Conservation (phyloP, 2,888 invertebrate species). For the Ceriagrion tenellum region DNA sequence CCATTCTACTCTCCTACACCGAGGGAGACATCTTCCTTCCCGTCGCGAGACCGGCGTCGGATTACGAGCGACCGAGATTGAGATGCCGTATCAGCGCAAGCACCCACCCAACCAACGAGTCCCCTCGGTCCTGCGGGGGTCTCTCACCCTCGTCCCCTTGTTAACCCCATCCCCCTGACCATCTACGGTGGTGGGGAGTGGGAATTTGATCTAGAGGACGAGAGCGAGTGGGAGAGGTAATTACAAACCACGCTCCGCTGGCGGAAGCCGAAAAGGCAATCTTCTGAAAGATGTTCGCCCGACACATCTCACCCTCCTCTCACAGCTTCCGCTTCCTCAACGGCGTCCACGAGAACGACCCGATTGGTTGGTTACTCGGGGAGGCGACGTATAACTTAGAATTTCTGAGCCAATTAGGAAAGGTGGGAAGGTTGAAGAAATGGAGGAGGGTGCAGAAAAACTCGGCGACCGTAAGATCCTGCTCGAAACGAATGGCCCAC, state of each 20-base stretch:
- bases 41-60: not conserved
- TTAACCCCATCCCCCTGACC: not conserved
- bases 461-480: too few species aligned
- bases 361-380: too few species aligned
- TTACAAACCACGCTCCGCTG: conserved; percentile 6
- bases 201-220: conserved; percentile 14
- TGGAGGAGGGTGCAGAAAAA: too few species aligned
- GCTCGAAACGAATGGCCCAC: too few species aligned
- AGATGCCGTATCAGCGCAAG: not conserved
- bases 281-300: not conserved
- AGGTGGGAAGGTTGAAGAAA: too few species aligned
- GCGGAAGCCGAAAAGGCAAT: conserved; percentile 2
- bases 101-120: not conserved
- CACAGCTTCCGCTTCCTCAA: not conserved
- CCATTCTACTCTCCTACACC: not conserved
- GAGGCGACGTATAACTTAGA: too few species aligned
- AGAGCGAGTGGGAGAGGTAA: not conserved
- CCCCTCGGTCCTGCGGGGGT: not conserved
- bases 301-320: not conserved
- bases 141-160: not conserved
- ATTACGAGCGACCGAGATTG: conserved; percentile 33
- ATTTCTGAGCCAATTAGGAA: too few species aligned
- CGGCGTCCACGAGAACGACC: too few species aligned
- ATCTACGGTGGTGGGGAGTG: not conserved
- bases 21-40: not conserved